phyloP scores from a whole-genome alignment of 2,797 vertebrate species.

The Amblyopsis hoosieri region DNA sequence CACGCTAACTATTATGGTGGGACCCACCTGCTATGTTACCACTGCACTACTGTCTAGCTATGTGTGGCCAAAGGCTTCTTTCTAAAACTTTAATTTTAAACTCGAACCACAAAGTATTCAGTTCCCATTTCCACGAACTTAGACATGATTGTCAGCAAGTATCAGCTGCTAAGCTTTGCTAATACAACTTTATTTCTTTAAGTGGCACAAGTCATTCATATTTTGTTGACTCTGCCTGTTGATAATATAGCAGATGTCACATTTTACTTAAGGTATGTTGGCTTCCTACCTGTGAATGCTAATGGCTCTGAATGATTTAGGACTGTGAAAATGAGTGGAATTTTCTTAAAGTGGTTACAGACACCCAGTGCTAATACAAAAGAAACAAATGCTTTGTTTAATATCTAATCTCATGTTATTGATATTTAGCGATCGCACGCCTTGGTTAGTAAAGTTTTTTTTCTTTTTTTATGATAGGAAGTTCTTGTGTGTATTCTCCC shows the following conservation, averaged over 20 bases:
- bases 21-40: slow-evolving; percentile 24
- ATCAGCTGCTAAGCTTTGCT: slow-evolving; percentile 10
- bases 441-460: slow-evolving; percentile 24
- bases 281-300: slow-evolving; percentile 26
- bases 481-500: neutral
- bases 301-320: slow-evolving; percentile 12
- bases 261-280: neutral
- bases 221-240: slow-evolving; percentile 22
- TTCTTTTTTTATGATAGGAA: neutral
- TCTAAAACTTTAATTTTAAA: slow-evolving; percentile 7
- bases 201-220: slow-evolving; percentile 7
- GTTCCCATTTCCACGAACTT: slow-evolving; percentile 24
- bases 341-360: slow-evolving; percentile 22
- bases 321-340: slow-evolving; percentile 34
- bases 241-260: slow-evolving; percentile 5
- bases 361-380: slow-evolving; percentile 13
- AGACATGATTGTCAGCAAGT: slow-evolving; percentile 39
- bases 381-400: slow-evolving; percentile 18
- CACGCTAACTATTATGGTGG: slow-evolving; percentile 36
- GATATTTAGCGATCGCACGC: slow-evolving; percentile 34
- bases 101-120: slow-evolving; percentile 12
- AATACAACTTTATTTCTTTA: slow-evolving; percentile 17
- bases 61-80: slow-evolving; percentile 43
- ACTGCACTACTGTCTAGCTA: slow-evolving; percentile 49
- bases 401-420: slow-evolving; percentile 6